phyloP scores from a whole-genome alignment of 1,140 invertebrate genomes.

The Bombus impatiens region DNA sequence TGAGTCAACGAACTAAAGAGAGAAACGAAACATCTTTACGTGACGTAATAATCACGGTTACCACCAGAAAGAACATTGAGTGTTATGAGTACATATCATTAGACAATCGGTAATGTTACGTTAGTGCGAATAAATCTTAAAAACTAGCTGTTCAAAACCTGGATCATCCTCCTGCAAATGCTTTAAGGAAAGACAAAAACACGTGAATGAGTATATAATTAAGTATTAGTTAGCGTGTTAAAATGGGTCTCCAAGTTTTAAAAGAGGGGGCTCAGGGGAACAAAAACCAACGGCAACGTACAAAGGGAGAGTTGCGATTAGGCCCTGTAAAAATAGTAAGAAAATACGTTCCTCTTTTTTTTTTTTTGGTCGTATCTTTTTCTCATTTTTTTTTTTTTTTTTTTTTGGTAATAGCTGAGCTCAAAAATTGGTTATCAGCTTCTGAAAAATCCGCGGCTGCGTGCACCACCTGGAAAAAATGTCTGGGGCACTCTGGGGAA shows the following conservation, averaged over 20 bases:
- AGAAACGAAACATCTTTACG: slow-evolving; percentile 75
- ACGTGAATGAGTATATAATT: slow-evolving; percentile 75
- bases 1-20: slow-evolving; percentile 75
- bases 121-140: slow-evolving; percentile 79
- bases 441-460: slow-evolving; percentile 81
- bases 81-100: slow-evolving; percentile 77
- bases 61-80: slow-evolving; percentile 77
- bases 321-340: slow-evolving; percentile 76
- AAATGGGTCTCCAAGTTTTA: slow-evolving; percentile 66
- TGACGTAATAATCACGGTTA: slow-evolving; percentile 76
- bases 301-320: slow-evolving; percentile 71
- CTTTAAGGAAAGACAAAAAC: slow-evolving; percentile 82
- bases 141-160: slow-evolving; percentile 82
- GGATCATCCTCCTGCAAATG: slow-evolving; percentile 83
- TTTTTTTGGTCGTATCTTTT: slow-evolving; percentile 55
- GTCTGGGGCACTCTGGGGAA: slow-evolving; percentile 57
- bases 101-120: slow-evolving; percentile 73
- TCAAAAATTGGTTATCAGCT: slow-evolving; percentile 81
- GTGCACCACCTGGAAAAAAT: slow-evolving; percentile 82
- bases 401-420: slow-evolving; percentile 71
- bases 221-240: slow-evolving; percentile 75
- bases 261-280: slow-evolving; percentile 34
- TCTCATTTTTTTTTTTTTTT: slow-evolving; percentile 39
- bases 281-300: slow-evolving; percentile 69
- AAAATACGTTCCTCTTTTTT: slow-evolving; percentile 59